phyloP scores from a whole-genome alignment of 2,797 vertebrate genomes.

The Octomys mimax region DNA sequence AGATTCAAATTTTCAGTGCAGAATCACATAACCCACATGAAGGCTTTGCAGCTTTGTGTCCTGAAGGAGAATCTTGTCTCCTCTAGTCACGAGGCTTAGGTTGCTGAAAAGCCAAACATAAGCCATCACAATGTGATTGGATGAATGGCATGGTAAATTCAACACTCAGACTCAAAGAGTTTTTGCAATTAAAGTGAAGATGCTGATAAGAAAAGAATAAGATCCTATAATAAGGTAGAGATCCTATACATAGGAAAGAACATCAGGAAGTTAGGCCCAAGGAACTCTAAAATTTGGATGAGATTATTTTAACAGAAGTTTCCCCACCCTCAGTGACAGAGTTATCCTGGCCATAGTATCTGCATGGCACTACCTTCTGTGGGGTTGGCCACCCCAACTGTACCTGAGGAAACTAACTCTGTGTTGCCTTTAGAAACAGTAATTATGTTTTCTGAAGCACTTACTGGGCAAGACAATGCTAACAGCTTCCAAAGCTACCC shows the following conservation, averaged over 20 bases:
- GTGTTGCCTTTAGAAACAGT: neutral
- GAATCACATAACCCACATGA: neutral
- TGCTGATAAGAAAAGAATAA: neutral
- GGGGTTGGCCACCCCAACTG: too few species aligned
- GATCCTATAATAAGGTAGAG: neutral
- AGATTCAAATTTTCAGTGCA: neutral
- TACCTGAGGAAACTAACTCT: neutral
- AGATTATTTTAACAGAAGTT: neutral
- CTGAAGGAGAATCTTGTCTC: neutral
- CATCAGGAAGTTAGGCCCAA: neutral
- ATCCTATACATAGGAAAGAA: neutral
- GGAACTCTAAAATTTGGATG: neutral
- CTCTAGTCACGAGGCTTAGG: neutral
- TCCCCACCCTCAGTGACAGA: neutral
- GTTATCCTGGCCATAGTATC: neutral
- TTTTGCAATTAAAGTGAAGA: neutral
- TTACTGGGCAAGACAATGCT: neutral
- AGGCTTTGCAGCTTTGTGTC: neutral
- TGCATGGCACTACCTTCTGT: neutral
- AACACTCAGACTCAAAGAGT: neutral
- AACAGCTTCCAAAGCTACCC: neutral
- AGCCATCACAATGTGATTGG: neutral
- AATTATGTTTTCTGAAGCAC: neutral
- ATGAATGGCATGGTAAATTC: neutral
- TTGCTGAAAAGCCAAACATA: neutral